phyloP scores from a whole-genome alignment of 2,113 vertebrate genomes.

The Sylvia atricapilla region DNA sequence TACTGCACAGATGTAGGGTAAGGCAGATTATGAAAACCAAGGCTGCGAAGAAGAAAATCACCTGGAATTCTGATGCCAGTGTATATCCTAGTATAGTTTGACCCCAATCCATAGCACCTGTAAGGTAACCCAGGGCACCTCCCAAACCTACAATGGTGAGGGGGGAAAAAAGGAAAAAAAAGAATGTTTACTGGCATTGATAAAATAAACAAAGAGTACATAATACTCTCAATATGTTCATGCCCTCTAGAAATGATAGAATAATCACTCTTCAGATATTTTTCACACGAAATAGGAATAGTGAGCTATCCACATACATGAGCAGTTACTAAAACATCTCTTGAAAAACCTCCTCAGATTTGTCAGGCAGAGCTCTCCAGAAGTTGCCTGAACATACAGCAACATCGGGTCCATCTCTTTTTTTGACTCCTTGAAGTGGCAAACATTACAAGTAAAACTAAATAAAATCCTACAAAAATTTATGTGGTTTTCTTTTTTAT shows the following conservation, averaged over 20 bases:
- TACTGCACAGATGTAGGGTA: conserved; percentile 87
- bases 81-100: conserved; percentile 79
- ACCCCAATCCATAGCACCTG: conserved; percentile 93
- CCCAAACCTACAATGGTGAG: conserved; percentile 81
- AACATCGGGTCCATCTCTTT: neutral
- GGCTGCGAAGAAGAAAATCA: conserved; percentile 91
- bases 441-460: neutral
- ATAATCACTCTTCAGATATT: neutral
- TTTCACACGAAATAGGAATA: neutral
- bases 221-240: neutral
- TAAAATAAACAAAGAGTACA: neutral
- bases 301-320: neutral
- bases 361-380: neutral
- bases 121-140: conserved; percentile 90
- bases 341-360: neutral
- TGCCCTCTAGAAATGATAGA: neutral
- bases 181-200: neutral
- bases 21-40: conserved; percentile 84
- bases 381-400: neutral
- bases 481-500: neutral
- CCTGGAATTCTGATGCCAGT: conserved; percentile 91
- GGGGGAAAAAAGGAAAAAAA: neutral
- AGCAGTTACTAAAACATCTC: neutral
- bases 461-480: neutral
- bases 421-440: neutral